Conservation (phyloP, 2,797 vertebrate species). For the Hylomyscus alleni region DNA sequence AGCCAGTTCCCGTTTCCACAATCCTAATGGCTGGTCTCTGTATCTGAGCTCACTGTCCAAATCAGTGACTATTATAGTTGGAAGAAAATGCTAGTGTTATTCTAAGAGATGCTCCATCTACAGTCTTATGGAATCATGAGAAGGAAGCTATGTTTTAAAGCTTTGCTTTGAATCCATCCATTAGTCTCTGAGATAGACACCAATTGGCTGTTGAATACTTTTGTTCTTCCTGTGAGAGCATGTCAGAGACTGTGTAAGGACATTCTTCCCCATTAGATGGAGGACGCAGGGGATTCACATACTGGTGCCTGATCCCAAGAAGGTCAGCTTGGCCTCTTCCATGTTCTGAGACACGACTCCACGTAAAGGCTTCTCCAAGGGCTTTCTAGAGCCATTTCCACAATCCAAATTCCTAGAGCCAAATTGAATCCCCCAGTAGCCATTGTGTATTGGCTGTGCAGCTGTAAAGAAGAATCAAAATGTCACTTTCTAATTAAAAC, state of each 20-base stretch:
- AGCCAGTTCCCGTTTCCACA: background rate
- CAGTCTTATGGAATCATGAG: background rate
- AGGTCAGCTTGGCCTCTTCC: background rate
- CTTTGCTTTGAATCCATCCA: accelerated
- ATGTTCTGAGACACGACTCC: accelerated
- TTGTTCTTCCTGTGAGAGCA: accelerated
- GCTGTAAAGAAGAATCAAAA: background rate
- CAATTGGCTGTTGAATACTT: accelerated
- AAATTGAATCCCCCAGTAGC: background rate
- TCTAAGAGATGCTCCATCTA: accelerated
- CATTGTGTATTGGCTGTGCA: too few species aligned
- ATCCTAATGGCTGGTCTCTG: accelerated
- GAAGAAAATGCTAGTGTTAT: background rate
- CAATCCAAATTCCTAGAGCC: too few species aligned
- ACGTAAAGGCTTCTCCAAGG: background rate
- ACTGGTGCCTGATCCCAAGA: background rate
- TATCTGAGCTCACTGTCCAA: accelerated
- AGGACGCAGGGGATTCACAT: too few species aligned
- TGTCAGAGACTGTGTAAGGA: accelerated
- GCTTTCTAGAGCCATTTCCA: background rate
- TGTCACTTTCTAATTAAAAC: constrained; percentile 63
- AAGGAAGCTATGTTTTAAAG: background rate
- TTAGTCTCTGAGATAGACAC: accelerated
- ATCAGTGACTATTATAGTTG: accelerated
- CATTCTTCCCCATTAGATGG: background rate